Base-by-base conservation (phyloP, 2,888 invertebrate species). In the Sisyra nigra region DNA sequence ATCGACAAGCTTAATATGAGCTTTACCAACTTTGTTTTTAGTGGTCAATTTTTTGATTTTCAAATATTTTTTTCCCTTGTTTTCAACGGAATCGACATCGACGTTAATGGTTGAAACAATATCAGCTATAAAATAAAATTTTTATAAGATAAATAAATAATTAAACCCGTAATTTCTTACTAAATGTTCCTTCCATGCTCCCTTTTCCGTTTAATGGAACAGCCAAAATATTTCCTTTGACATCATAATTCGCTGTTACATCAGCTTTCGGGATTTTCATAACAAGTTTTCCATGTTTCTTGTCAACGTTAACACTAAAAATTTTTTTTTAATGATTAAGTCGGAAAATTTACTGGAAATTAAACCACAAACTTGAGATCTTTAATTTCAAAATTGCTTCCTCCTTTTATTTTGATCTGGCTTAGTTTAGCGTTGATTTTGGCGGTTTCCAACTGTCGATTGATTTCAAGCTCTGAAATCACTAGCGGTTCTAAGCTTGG, bases 401-500 rank as follows among this genome's bases (percentile, higher is more conserved):
- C 69, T 1, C 84, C 84, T 34, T 61, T 61, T 0, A 81, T 69
- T 51, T 67, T 68, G 41, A 80, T 71, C 48, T 84, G 71, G 46
- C 61, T 76, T 47, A 80, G 69, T 0, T 68, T 69, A 0, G 83
- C 80, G 49, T 74, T 76, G 11, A 85, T 55, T 46, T 71, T 71
- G 15, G 84, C 69, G n/a, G 80, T 72, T 1, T 80, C 75, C 6
- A 76, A 67, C 1, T 76, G 74, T 51, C 81, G 74, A 56, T 76
- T 74, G 48, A 84, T 71, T 50, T 73, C 72, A 46, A 83, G 64
- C 42, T 75, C 71, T 0, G 82, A 78, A 10, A 85, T 65, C 8
- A 58, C 61, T 48, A 85, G 68, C 0, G 85, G 85, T 47, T 85
- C 83, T 48, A 80, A 63, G 1, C 74, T 65, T 1, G 84, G 84